These are phyloP conservation scores for Campylomormyrus numenius DNA, from an alignment of 2,113 vertebrate genomes.

Conservation along the genomic window DNA sequence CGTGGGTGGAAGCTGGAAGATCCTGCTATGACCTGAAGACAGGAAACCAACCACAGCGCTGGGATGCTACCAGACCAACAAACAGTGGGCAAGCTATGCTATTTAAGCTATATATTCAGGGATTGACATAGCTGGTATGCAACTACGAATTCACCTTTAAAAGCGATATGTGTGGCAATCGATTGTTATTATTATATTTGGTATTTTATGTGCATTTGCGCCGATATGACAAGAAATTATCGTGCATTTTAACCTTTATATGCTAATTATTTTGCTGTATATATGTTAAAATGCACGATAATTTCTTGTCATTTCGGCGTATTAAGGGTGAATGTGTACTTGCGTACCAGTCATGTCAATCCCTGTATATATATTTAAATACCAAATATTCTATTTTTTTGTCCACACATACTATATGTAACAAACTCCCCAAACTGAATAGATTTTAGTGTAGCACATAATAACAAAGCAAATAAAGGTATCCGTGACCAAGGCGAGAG, in stretches of 20 bases:
- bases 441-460: not conserved
- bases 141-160: too few relatives aligned
- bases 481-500: not conserved
- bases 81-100: not conserved
- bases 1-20: not conserved
- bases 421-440: not conserved
- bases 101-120: not conserved
- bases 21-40: not conserved
- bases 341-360: too few relatives aligned
- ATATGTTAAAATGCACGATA: too few relatives aligned
- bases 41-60: not conserved
- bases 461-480: not conserved
- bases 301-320: too few relatives aligned
- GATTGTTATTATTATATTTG: too few relatives aligned
- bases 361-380: not conserved
- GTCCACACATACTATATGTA: not conserved
- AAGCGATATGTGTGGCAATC: too few relatives aligned
- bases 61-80: not conserved
- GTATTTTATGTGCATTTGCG: too few relatives aligned
- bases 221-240: too few relatives aligned
- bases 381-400: not conserved
- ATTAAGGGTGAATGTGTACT: too few relatives aligned
- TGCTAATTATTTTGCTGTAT: too few relatives aligned
- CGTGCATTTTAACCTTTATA: too few relatives aligned
- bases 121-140: too few relatives aligned